These are phyloP conservation scores for Haliclystus octoradiatus DNA, from an alignment of 30 jellyfish, hydroid and myxozoan genomes.

Conservation along the genomic window DNA sequence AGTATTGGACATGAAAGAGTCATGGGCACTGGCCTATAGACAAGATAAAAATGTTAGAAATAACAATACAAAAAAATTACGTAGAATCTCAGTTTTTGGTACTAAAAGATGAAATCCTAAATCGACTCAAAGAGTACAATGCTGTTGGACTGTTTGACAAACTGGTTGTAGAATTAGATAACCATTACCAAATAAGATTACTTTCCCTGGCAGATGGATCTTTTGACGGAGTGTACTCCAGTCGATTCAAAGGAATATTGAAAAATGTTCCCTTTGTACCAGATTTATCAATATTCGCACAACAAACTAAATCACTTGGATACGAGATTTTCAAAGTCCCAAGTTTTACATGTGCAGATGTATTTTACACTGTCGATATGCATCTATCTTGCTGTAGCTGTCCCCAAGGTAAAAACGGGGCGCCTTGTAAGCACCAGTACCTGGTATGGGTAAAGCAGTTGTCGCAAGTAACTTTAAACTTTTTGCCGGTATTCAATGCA, in stretches of 20 bases:
- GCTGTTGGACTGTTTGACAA: not conserved
- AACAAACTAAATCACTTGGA: not conserved
- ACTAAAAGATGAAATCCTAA: not conserved
- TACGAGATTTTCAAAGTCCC: not conserved
- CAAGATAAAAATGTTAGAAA: not conserved
- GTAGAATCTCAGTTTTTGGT: not conserved
- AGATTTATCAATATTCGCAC: not conserved
- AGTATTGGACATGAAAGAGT: not conserved
- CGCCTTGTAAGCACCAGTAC: not conserved
- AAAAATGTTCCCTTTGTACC: not conserved
- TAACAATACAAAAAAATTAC: not conserved
- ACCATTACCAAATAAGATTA: not conserved
- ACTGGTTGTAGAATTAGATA: not conserved
- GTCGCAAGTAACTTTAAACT: too few species aligned
- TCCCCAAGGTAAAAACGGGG: not conserved
- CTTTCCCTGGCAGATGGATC: not conserved
- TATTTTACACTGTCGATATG: not conserved
- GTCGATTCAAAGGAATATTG: not conserved
- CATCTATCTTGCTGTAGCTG: not conserved
- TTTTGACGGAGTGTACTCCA: not conserved
- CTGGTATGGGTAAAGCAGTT: not conserved
- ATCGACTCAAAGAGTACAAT: not conserved
- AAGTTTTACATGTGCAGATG: not conserved
- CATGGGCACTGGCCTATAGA: not conserved
- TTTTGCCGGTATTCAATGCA: not conserved